A percentile compares a stretch with the other conserved stretches of the same genome.
phyloP scores from a whole-genome alignment of 2,113 vertebrate species.

The Edolisoma coerulescens region DNA sequence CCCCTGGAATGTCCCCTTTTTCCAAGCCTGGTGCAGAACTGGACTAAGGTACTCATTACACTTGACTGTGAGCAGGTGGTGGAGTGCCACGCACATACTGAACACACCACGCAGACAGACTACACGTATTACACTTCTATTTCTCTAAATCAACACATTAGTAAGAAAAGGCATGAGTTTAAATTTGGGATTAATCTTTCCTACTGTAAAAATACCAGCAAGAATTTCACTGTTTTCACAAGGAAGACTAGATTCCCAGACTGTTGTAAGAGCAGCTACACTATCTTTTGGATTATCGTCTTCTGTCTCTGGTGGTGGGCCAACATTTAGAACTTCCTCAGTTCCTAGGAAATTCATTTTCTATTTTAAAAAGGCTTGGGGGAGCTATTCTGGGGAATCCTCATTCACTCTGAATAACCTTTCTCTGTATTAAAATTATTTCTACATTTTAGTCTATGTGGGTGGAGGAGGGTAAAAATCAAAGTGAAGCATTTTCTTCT shows the following conservation, averaged over 20 bases:
- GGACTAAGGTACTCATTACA: background rate
- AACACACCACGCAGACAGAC: background rate
- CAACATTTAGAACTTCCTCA: background rate
- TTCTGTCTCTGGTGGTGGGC: background rate
- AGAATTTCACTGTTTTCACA: background rate
- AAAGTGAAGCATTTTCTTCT: constrained; percentile 18
- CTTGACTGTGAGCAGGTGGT: background rate
- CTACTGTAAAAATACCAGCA: background rate
- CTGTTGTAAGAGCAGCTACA: background rate
- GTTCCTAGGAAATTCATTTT: background rate
- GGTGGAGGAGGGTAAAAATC: background rate
- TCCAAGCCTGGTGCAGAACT: background rate
- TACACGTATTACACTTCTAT: background rate
- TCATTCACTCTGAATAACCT: background rate
- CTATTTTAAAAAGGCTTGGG: background rate
- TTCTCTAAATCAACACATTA: background rate
- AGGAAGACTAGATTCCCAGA: background rate
- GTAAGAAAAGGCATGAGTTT: background rate
- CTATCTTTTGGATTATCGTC: background rate
- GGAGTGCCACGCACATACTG: accelerated
- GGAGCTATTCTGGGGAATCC: background rate
- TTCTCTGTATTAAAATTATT: constrained; percentile 11
- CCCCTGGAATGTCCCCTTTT: background rate
- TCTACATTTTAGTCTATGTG: background rate
- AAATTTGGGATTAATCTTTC: background rate